These are phyloP conservation scores for Syrphus vitripennis DNA, from an alignment of 2,888 invertebrate species.

Conservation along the genomic window DNA sequence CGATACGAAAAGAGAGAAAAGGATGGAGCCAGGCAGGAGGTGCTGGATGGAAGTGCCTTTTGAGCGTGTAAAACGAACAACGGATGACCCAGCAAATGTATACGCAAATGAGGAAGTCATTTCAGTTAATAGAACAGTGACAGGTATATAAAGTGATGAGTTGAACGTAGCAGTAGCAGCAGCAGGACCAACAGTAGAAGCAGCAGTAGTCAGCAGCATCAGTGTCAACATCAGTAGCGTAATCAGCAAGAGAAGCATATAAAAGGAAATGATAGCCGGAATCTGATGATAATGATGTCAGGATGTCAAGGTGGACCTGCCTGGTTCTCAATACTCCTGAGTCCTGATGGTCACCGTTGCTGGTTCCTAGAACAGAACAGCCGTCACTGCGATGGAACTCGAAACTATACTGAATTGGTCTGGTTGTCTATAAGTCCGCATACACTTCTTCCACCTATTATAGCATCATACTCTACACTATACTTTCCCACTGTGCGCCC, in stretches of 20 bases:
- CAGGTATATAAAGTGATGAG: constrained; percentile 58
- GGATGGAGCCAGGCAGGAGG: not conserved
- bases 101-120: constrained; percentile 67
- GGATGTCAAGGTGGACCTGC: constrained; percentile 39
- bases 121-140: constrained; percentile 62
- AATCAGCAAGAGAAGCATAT: constrained; percentile 49
- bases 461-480: no score
- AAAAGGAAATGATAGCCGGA: constrained; percentile 38
- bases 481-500: not conserved
- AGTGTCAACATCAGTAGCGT: constrained; percentile 32
- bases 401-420: not conserved
- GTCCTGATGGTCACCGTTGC: not conserved
- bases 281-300: constrained; percentile 50
- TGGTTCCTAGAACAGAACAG: not conserved
- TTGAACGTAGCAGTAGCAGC: not conserved
- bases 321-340: not conserved
- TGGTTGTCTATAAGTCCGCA: not conserved
- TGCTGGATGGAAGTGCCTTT: constrained; percentile 36
- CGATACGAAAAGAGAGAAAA: not conserved
- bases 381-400: not conserved
- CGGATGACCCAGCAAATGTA: constrained; percentile 49
- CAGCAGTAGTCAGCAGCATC: constrained; percentile 24
- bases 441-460: not conserved
- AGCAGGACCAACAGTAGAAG: not conserved
- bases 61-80: constrained; percentile 44